Evolutionary conservation across 2,888 invertebrate species (phyloP), one percentile per base, ranked within the genome.

Genomic region (Epistrophe eligans): DNA sequence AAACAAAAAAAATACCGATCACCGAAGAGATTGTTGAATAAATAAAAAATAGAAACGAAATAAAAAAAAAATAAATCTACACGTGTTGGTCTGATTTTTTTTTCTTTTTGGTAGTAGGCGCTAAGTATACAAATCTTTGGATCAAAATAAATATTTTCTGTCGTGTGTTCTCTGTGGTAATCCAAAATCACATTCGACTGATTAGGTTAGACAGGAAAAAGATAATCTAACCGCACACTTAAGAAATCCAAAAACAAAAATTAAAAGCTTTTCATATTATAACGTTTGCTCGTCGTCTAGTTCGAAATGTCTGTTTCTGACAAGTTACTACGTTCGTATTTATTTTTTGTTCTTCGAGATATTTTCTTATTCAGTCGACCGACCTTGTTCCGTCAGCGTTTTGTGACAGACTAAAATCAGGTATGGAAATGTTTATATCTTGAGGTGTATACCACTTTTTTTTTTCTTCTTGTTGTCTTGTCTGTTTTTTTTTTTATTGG

Each of bases 301-400:
- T 38, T 50, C 35, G 50, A 48, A 62, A 62, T 62, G 8, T 62
- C 15, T 9, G 15, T 43, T 62, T 24, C 40, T 66, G 48, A 70
- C 55, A 43, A 52, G 55, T 19, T 35, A 55, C 32, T 28, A 62
- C 50, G 40, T 40, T 70, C 55, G 52, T 55, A 55, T 45, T 83
- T 67, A 72, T 67, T 48, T 62, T 79, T 62, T 76, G 76, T 76
- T 66, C 76, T 82, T 66, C 77, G 40, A 81, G 80, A 84, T 35
- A 58, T 60, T 38, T 62, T 81, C 58, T 64, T 72, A 48, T 74
- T 72, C 70, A 87, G 83, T 79, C 80, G 74, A 82, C 90, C 91
- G 91, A 92, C 91, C 92, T 91, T 91, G 90, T 91, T 91, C 90
- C 91, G 91, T 92, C 92, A 92, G 91, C 92, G 92, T 90, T 91